phyloP scores from a whole-genome alignment of 2,797 vertebrate genomes.

The Macropodus opercularis region DNA sequence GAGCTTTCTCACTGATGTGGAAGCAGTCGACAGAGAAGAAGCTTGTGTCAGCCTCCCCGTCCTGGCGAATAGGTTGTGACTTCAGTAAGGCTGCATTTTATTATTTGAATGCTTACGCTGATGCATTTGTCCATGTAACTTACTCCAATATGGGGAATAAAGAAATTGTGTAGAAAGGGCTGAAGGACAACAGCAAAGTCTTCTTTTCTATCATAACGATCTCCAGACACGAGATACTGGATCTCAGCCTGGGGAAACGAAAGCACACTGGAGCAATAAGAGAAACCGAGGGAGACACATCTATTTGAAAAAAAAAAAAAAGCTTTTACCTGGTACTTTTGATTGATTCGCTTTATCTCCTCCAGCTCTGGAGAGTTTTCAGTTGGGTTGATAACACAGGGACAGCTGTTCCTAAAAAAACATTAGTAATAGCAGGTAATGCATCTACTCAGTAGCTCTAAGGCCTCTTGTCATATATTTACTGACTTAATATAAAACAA shows the following conservation, averaged over 20 bases:
- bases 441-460: too few species aligned
- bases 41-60: conserved; percentile 76
- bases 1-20: conserved; percentile 85
- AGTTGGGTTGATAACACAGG: conserved; percentile 69
- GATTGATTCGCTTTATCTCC: conserved; percentile 84
- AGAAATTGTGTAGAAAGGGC: conserved; percentile 84
- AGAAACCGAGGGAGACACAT: neutral
- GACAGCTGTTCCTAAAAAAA: conserved; percentile 61
- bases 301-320: neutral
- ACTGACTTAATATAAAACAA: conserved; percentile 47
- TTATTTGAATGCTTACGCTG: conserved; percentile 1
- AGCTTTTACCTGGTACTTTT: conserved; percentile 85
- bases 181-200: conserved; percentile 88
- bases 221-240: conserved; percentile 71
- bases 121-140: conserved; percentile 54
- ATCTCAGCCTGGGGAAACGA: conserved; percentile 57
- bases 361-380: conserved; percentile 80
- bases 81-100: neutral
- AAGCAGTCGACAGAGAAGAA: conserved; percentile 91
- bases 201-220: conserved; percentile 79
- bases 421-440: too few species aligned
- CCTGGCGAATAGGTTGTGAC: conserved; percentile 67
- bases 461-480: too few species aligned
- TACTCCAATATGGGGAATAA: conserved; percentile 82
- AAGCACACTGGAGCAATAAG: neutral